Conservation (phyloP, 2,888 invertebrate genomes). For the Netelia fuscicornis region DNA sequence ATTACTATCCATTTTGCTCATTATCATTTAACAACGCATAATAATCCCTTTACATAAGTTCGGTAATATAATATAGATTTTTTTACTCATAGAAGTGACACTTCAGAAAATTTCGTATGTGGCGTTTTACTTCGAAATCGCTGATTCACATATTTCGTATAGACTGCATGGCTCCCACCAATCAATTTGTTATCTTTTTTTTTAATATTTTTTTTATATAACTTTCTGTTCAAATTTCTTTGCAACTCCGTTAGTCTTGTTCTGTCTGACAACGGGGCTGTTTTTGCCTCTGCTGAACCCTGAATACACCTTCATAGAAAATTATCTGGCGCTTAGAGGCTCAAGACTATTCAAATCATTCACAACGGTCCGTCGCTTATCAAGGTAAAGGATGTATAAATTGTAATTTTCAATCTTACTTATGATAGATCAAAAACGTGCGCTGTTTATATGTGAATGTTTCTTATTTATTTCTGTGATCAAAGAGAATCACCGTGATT, state of each 20-base stretch:
- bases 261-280: conserved; percentile 23
- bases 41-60: conserved; percentile 62
- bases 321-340: conserved; percentile 38
- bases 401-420: conserved; percentile 67
- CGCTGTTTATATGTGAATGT: conserved; percentile 68
- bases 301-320: conserved; percentile 5
- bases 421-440: conserved; percentile 55
- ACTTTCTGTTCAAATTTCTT: conserved; percentile 19
- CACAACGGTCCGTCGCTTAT: conserved; percentile 62
- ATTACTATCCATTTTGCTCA: conserved; percentile 14
- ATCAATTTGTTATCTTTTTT: conserved; percentile 12
- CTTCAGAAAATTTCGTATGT: conserved; percentile 37
- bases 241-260: conserved; percentile 23
- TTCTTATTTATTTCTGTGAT: conserved; percentile 72
- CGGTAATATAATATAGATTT: conserved; percentile 50
- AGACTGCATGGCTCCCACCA: conserved; percentile 6
- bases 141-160: not conserved
- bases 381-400: conserved; percentile 62
- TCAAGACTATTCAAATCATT: conserved; percentile 40
- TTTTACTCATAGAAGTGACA: conserved; percentile 57
- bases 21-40: conserved; percentile 52
- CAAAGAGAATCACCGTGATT: conserved; percentile 57
- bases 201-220: conserved; percentile 24
- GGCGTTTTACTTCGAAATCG: not conserved
- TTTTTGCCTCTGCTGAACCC: conserved; percentile 11